phyloP scores from a whole-genome alignment of 2,113 vertebrate species.

The Mormyrus iriodes region DNA sequence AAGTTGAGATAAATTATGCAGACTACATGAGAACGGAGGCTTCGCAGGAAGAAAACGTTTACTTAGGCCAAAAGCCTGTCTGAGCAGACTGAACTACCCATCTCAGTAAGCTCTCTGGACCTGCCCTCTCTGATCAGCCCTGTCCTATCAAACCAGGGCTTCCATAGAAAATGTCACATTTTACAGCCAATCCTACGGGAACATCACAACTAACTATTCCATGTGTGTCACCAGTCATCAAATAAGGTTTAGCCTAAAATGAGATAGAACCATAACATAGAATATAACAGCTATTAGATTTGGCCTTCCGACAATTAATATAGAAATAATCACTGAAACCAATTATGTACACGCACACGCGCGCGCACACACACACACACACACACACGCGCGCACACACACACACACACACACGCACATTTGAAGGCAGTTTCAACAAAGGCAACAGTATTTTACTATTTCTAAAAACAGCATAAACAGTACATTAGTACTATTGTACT shows the following conservation, averaged over 20 bases:
- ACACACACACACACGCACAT: not conserved
- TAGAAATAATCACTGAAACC: not conserved
- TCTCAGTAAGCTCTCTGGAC: too few species aligned
- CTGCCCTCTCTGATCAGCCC: not conserved
- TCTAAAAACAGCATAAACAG: not conserved
- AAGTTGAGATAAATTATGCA: not conserved
- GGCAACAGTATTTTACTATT: not conserved
- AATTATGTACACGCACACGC: not conserved
- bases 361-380: not conserved
- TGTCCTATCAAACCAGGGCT: not conserved
- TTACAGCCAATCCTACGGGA: not conserved
- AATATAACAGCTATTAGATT: not conserved
- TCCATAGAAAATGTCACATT: not conserved
- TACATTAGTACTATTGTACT: not conserved
- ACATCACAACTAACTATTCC: not conserved
- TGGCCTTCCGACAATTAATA: not conserved
- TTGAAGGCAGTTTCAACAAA: constrained; percentile 18
- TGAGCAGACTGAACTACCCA: not conserved
- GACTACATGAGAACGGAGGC: not conserved
- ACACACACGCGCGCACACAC: not conserved
- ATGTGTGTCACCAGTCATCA: not conserved
- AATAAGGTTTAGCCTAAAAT: not conserved
- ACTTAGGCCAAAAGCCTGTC: not conserved
- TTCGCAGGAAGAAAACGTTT: too few species aligned
- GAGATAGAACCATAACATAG: not conserved